Percentiles rank a stretch among this genome's conserved stretches.
These are phyloP conservation scores for Athalia circularis DNA, from an alignment of 2,888 invertebrate genomes.

Conservation along the genomic window DNA sequence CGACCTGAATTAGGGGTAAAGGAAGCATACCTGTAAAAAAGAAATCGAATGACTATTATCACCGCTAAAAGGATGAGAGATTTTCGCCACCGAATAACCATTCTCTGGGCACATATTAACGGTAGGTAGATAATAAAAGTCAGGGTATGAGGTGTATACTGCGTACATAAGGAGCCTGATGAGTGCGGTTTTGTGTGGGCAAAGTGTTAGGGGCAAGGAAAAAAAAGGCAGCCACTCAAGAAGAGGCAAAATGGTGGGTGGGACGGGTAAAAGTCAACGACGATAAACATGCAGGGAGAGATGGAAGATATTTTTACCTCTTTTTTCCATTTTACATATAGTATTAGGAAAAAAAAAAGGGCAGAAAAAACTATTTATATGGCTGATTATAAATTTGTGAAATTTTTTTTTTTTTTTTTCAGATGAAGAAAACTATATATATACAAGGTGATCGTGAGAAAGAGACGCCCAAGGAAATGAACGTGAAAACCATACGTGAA, in stretches of 20 bases:
- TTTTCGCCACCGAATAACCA: conserved; percentile 16
- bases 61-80: background rate
- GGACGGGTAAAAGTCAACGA: background rate
- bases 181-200: conserved; percentile 2
- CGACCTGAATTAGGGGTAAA: background rate
- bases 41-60: conserved; percentile 24
- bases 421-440: too few relatives aligned
- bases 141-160: background rate
- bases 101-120: conserved; percentile 9
- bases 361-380: too few relatives aligned
- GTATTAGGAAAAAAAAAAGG: too few relatives aligned
- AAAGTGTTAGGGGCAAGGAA: background rate
- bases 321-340: too few relatives aligned
- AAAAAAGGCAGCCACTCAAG: background rate
- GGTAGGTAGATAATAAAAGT: conserved; percentile 39
- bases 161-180: background rate
- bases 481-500: too few relatives aligned
- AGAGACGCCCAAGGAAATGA: too few relatives aligned
- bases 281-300: background rate
- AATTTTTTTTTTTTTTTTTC: too few relatives aligned
- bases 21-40: conserved; percentile 1
- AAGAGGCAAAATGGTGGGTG: background rate
- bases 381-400: too few relatives aligned
- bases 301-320: background rate
- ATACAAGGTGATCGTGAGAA: too few relatives aligned